Base-by-base conservation (phyloP, 2,797 vertebrate genomes). In the Karalla daura region DNA sequence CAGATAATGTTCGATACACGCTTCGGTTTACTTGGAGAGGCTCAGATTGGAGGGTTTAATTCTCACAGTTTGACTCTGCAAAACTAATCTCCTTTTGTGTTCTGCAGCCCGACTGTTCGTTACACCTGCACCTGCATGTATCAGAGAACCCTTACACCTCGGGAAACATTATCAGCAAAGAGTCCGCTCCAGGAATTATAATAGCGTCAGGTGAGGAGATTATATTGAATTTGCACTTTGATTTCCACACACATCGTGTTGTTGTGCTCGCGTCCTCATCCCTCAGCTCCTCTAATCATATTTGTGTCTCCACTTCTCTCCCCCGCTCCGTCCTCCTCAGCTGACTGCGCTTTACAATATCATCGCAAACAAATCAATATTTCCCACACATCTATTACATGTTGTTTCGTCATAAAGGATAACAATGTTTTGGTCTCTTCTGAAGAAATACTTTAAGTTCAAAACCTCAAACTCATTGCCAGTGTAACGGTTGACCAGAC, bases 111-210 rank as follows among this genome's bases (percentile, higher is more conserved):
- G 95, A 96, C 72, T 98, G 96, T 65, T 98, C 96, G 1, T 85
- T 98, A 23, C 96, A 98, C 84, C 95, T 98, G 47, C 96, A 97
- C 82, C 84, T 98, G 53, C 96, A 98, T 23, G 96, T 98, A 53
- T 97, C 96, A 8, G 96, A 98, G 82, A 98, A 97, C 87, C 96
- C 96, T n/a, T 98, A 98, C 20, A 96, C 96, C 1, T 98, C 96
- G 0, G 96, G 96, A 82, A 97, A 98, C 85, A 97, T 98, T 11
- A 95, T 96, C 81, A 98, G 96, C 90, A 89, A 96, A 83, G 96
- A 98, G 32, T 95, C 96, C 6, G 95, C 96, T 61, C 96, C 96
- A 5, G 95, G 96, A 74, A 94, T 98, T 73, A 98, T 98, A 55
- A 94, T 98, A 77, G 96, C 96, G 41, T 98, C 96, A 93, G 96